Evolutionary conservation across 2,888 invertebrate species (phyloP).

Genomic region (Clunio marinus): DNA sequence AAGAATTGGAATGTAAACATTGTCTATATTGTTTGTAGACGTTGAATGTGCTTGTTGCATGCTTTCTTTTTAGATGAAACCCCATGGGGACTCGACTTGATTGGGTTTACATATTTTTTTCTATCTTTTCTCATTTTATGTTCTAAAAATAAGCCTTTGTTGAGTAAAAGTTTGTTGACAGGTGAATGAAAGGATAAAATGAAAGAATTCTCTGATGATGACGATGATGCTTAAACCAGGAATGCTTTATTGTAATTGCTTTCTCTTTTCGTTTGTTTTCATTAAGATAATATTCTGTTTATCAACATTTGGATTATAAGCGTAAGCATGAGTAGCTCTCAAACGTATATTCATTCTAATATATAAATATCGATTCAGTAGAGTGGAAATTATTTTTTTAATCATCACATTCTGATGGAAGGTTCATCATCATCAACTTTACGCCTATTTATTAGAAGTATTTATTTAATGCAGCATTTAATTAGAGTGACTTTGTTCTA

Average conservation of each 20-base stretch:
- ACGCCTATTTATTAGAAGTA: neutral
- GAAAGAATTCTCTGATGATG: neutral
- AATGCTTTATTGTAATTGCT: neutral
- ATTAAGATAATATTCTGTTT: conserved; percentile 27
- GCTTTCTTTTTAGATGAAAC: neutral
- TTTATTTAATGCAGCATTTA: neutral
- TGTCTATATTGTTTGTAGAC: no score
- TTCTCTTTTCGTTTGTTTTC: conserved; percentile 19
- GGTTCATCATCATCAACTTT: neutral
- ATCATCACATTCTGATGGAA: neutral
- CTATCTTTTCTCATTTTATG: no score
- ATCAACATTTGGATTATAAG: conserved; percentile 7
- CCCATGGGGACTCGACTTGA: neutral
- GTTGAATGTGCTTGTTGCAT: neutral
- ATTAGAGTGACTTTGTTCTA: neutral
- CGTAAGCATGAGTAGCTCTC: no score
- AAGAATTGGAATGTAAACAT: neutral
- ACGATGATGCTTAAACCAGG: no score
- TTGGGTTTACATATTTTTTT: no score
- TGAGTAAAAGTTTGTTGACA: neutral
- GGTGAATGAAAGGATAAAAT: neutral
- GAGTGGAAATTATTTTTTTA: conserved; percentile 10
- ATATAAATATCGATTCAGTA: neutral
- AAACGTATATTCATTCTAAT: no score
- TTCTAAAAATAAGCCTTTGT: neutral